These are phyloP conservation scores for Dromaius novaehollandiae DNA, from an alignment of 2,113 vertebrate genomes.

Conservation along the genomic window DNA sequence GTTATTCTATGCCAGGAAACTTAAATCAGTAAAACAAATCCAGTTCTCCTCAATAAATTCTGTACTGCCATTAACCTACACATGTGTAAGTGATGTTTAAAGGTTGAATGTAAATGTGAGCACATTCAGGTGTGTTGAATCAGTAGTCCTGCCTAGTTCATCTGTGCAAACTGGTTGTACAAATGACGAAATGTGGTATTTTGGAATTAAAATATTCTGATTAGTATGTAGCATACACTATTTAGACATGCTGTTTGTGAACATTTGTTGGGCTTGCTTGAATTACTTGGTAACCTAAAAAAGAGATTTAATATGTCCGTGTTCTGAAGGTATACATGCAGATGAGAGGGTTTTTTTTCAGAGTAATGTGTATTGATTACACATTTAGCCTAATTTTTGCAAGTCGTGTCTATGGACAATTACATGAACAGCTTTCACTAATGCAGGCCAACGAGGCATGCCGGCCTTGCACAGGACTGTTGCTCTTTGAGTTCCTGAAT, in stretches of 20 bases:
- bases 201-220: neutral
- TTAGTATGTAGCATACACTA: neutral
- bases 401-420: neutral
- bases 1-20: neutral
- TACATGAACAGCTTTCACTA: neutral
- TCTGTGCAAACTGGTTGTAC: neutral
- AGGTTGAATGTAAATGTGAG: neutral
- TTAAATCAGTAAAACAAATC: neutral
- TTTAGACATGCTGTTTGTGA: neutral
- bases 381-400: neutral
- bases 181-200: neutral
- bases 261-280: neutral
- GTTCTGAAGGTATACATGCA: neutral
- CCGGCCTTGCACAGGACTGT: fast-evolving
- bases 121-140: neutral
- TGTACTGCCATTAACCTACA: neutral
- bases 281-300: neutral
- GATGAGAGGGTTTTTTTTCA: neutral
- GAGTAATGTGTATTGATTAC: neutral
- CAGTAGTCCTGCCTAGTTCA: neutral
- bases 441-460: neutral
- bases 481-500: neutral
- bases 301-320: neutral
- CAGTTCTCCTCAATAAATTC: neutral
- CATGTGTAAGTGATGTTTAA: neutral